Evolutionary conservation across 2,888 invertebrate species (phyloP).

Genomic region (Diarsia dahlii): DNA sequence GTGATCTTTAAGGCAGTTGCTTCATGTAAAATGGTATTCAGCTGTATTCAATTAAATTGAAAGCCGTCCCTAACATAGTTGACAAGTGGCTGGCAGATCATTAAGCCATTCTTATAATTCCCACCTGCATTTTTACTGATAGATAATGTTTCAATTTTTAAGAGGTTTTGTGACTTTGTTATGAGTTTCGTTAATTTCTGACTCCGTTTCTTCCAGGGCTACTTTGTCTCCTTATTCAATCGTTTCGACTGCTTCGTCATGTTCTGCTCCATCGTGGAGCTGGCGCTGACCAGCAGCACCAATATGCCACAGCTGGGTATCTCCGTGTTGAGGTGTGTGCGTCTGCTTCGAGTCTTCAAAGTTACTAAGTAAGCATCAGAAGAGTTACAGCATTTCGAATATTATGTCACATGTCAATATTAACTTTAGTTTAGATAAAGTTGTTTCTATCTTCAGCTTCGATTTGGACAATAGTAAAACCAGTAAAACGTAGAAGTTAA

Average conservation of each 20-base stretch:
- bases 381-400: background rate
- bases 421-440: background rate
- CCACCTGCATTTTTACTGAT: background rate
- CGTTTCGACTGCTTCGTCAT: constrained; percentile 99
- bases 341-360: constrained; percentile 99
- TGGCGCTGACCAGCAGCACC: constrained; percentile 95
- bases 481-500: background rate
- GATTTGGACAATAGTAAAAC: background rate
- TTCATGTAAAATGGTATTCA: background rate
- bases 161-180: too few relatives aligned
- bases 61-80: too few relatives aligned
- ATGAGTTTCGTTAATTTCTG: background rate
- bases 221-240: constrained; percentile 99
- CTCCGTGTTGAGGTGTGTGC: constrained; percentile 99
- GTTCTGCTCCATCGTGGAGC: constrained; percentile 98
- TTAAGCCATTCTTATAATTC: background rate
- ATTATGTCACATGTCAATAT: background rate
- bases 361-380: constrained; percentile 97
- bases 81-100: background rate
- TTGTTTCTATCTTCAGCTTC: background rate
- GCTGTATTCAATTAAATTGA: background rate
- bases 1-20: background rate
- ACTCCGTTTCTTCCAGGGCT: constrained; percentile 92
- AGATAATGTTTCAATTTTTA: background rate
- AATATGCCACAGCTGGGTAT: constrained; percentile 99